Evolutionary conservation across 2,888 invertebrate species (phyloP), one percentile per base, ranked within the genome.

Genomic region (Cryptocephalus primarius): DNA sequence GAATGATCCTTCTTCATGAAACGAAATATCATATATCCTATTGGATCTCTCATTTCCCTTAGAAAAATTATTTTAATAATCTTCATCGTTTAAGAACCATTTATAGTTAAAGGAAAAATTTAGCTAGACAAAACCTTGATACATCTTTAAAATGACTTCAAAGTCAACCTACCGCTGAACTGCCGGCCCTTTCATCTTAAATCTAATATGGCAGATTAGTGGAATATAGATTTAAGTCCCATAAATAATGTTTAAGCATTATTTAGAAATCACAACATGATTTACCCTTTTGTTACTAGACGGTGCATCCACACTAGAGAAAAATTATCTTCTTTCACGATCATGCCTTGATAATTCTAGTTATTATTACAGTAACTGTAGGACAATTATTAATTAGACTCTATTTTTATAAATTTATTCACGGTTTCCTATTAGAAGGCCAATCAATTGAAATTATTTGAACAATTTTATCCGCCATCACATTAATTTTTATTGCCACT

Each of bases 21-120:
- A 46, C 84, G 83, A 81, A 85, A 85, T 75, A 63, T 79, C 55
- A 60, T 83, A 48, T 83, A 82, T 32, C 80, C 82, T 4, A 71
- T 82, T 64, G 83, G 83, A n/a, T 80, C 22, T 22, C 80, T 32
- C 70, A 77, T 58, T 77, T 81, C 61, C 82, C 80, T 1, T 60
- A 39, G 43, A 34, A 11, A 34, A 41, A 44, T 42, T 32, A 8
- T 43, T 11, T 10, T 36, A 10, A 13, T 34, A 42, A 42, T 42
- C 32, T n/a, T 2, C 42, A 31, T 65, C 75, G 68, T 77, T 76
- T 60, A 68, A 72, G 66, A 64, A 71, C 53, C 62, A 77, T 65
- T 75, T 72, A 54, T 50, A 72, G 1, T 59, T n/a, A n/a, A n/a
- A 72, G 64, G 75, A 74, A 66, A 61, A 75, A 68, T 63, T 71